Percentiles rank a stretch among this genome's conserved stretches.
phyloP scores from a whole-genome alignment of 2,888 invertebrate species.

The Oligia strigilis region DNA sequence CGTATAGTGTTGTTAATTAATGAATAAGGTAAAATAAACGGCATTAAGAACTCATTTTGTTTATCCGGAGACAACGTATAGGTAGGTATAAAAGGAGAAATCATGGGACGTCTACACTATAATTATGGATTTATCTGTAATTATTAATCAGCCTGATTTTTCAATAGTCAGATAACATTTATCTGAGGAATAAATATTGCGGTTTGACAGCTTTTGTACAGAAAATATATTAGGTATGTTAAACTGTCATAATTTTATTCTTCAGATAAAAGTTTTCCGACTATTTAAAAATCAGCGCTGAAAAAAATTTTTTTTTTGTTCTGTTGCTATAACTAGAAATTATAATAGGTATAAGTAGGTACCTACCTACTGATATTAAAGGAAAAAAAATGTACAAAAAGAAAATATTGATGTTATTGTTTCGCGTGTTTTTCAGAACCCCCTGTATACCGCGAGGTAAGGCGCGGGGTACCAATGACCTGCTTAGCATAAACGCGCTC shows the following conservation, averaged over 20 bases:
- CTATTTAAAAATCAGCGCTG: too few relatives aligned
- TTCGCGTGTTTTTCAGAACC: constrained; percentile 66
- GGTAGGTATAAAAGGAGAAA: not conserved
- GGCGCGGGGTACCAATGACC: constrained; percentile 89
- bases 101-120: not conserved
- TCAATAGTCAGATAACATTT: too few relatives aligned
- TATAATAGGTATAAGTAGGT: too few relatives aligned
- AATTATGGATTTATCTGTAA: not conserved
- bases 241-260: not conserved
- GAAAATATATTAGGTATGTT: not conserved
- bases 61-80: not conserved
- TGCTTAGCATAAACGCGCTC: constrained; percentile 88
- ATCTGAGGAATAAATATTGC: not conserved
- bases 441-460: constrained; percentile 81
- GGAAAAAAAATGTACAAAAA: not conserved
- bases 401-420: constrained; percentile 57
- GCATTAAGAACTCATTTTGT: not conserved
- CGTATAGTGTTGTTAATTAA: not conserved
- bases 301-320: not conserved
- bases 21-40: not conserved
- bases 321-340: not conserved
- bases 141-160: not conserved
- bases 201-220: not conserved
- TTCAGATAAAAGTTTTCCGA: not conserved
- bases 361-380: fast-evolving